Conservation (phyloP, 2,113 vertebrate genomes). For the Aepyceros melampus region DNA sequence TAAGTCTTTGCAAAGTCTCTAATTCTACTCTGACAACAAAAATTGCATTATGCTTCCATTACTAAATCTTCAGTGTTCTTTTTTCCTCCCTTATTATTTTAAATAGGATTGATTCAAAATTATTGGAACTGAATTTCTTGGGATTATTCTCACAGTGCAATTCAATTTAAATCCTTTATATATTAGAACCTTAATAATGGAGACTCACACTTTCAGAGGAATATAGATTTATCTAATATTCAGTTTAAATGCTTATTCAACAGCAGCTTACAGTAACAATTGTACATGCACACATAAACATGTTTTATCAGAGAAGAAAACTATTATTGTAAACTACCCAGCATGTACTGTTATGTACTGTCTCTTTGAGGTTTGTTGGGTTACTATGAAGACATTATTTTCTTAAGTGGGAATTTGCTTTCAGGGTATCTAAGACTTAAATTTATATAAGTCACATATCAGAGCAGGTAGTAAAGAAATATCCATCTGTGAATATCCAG, state of each 20-base stretch:
- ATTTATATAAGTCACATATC: neutral
- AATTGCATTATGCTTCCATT: neutral
- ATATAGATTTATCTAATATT: neutral
- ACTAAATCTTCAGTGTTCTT: neutral
- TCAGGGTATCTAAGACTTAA: neutral
- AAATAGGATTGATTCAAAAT: neutral
- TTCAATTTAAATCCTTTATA: conserved; percentile 7
- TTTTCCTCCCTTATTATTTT: conserved; percentile 8
- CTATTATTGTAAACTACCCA: neutral
- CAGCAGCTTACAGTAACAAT: neutral
- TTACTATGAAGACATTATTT: neutral
- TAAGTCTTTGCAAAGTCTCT: neutral
- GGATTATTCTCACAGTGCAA: neutral
- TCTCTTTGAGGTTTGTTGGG: neutral
- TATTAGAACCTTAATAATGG: neutral
- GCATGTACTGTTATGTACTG: neutral
- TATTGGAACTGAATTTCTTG: neutral
- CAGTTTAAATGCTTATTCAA: neutral
- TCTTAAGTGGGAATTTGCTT: neutral
- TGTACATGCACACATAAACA: neutral
- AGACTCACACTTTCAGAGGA: neutral
- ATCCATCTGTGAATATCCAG: neutral
- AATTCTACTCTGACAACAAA: neutral
- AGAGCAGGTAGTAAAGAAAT: neutral
- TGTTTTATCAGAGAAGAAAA: neutral